Conservation (phyloP, 2,888 invertebrate species). For the Drosophila paracracens region DNA sequence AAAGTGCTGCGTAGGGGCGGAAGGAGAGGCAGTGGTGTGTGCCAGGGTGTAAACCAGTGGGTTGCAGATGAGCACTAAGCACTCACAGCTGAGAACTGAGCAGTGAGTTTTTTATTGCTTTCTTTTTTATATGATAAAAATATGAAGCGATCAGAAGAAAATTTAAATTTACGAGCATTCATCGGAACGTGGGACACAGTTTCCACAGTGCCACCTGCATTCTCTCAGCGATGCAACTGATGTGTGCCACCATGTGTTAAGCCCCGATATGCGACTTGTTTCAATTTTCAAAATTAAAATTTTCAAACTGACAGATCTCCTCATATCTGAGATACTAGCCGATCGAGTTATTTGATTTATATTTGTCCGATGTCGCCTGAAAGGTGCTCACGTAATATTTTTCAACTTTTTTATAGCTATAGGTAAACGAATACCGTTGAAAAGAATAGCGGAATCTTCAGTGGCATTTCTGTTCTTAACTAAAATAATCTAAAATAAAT, state of each 20-base stretch:
- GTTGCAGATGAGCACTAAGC: background rate
- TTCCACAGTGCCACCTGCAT: background rate
- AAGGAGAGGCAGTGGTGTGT: background rate
- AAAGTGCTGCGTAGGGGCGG: background rate
- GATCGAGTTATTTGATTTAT: background rate
- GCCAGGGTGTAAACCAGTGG: background rate
- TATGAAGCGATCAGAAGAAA: background rate
- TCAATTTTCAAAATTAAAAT: background rate
- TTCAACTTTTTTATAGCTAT: too few relatives aligned
- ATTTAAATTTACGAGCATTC: background rate
- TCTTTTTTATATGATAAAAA: background rate
- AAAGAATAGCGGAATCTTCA: too few relatives aligned
- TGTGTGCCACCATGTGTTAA: background rate
- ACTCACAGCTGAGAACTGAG: constrained; percentile 22
- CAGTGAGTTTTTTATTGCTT: background rate
- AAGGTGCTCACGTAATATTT: background rate
- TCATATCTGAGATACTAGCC: too few relatives aligned
- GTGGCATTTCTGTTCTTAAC: too few relatives aligned
- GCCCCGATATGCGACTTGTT: too few relatives aligned
- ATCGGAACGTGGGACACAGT: background rate
- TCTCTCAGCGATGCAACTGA: background rate
- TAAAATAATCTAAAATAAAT: too few relatives aligned
- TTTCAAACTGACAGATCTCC: background rate
- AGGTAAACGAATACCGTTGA: too few relatives aligned
- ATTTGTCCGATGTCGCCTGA: background rate